Percentiles rank a stretch among this genome's conserved stretches.
phyloP scores from a whole-genome alignment of 2,888 invertebrate species.

The Chesias legatella region DNA sequence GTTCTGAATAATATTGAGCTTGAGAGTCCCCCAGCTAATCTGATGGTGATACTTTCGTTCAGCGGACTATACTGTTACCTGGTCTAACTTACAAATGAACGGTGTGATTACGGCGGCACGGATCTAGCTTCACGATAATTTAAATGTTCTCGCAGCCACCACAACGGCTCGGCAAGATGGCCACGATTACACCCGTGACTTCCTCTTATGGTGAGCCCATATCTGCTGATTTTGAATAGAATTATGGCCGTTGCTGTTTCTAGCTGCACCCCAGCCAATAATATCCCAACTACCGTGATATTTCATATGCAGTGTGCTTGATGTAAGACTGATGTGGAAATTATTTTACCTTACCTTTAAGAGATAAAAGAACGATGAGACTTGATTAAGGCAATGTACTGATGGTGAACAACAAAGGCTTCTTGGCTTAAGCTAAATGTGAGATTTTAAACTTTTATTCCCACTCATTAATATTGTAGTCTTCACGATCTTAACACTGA shows the following conservation, averaged over 20 bases:
- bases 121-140: slow-evolving; percentile 76
- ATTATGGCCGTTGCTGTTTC: slow-evolving; percentile 48
- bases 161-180: slow-evolving; percentile 55
- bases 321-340: slow-evolving; percentile 6
- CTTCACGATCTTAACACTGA: slow-evolving; percentile 26
- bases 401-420: too few species aligned
- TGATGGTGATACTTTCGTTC: slow-evolving; percentile 74
- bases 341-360: slow-evolving; percentile 12
- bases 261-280: slow-evolving; percentile 24
- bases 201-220: slow-evolving; percentile 66
- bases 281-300: slow-evolving; percentile 18
- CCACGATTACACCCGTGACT: slow-evolving; percentile 67
- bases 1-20: slow-evolving; percentile 78
- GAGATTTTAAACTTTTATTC: slow-evolving; percentile 17
- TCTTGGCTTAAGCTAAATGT: too few species aligned
- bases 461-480: slow-evolving; percentile 8
- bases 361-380: too few species aligned
- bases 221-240: slow-evolving; percentile 68
- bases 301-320: slow-evolving; percentile 7
- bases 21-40: slow-evolving; percentile 63
- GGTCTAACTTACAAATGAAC: slow-evolving; percentile 74
- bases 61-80: slow-evolving; percentile 66
- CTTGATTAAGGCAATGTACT: too few species aligned
- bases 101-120: slow-evolving; percentile 74
- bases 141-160: slow-evolving; percentile 72